Evolutionary conservation across 1,140 invertebrate species (phyloP).

Genomic region (Melitaea cinxia): DNA sequence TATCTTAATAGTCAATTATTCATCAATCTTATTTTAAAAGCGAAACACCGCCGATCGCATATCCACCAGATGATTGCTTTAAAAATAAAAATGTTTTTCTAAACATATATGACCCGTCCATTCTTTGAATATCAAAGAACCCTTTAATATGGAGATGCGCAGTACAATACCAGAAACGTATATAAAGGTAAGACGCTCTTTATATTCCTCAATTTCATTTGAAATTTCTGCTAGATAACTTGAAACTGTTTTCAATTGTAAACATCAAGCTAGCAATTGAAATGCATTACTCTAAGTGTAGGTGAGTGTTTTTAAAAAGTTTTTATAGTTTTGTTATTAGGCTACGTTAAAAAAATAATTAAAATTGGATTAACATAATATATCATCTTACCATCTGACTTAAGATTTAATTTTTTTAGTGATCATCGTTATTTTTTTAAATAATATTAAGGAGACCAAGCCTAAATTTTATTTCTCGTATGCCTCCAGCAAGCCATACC

Average conservation of each 20-base stretch:
- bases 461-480: too few relatives aligned
- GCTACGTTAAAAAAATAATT: too few relatives aligned
- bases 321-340: too few relatives aligned
- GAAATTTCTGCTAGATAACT: conserved; percentile 22
- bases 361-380: too few relatives aligned
- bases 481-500: too few relatives aligned
- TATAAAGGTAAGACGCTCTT: conserved; percentile 24
- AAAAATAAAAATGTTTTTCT: conserved; percentile 12
- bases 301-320: neutral
- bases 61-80: neutral
- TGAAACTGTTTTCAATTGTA: neutral
- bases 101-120: conserved; percentile 16
- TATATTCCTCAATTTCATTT: conserved; percentile 28
- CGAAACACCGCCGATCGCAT: too few relatives aligned
- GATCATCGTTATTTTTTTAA: too few relatives aligned
- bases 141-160: conserved; percentile 25
- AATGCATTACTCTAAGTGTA: neutral
- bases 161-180: conserved; percentile 26
- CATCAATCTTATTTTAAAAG: too few relatives aligned
- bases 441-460: too few relatives aligned
- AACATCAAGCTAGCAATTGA: neutral
- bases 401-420: too few relatives aligned
- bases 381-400: too few relatives aligned
- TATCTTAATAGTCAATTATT: too few relatives aligned
- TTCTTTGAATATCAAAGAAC: conserved; percentile 24